Evolutionary conservation across 2,797 vertebrate species (phyloP).

Genomic region (Sylvilagus floridanus): DNA sequence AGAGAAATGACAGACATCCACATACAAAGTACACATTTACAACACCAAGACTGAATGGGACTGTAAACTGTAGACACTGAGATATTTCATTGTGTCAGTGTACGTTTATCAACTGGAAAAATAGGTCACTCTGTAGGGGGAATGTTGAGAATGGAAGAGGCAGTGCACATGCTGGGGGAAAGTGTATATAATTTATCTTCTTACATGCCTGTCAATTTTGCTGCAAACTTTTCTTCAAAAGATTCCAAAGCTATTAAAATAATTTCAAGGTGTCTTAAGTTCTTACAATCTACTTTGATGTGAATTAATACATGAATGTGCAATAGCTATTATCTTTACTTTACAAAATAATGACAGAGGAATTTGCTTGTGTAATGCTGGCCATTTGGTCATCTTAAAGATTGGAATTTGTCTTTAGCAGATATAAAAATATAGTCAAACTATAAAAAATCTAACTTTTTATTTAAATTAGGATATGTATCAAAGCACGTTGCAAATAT

Average conservation of each 20-base stretch:
- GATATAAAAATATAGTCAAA: not conserved
- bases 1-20: too few species aligned
- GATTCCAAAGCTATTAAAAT: not conserved
- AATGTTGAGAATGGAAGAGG: not conserved
- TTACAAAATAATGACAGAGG: not conserved
- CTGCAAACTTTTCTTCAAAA: not conserved
- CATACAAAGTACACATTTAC: not conserved
- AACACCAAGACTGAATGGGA: not conserved
- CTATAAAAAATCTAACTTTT: not conserved
- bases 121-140: not conserved
- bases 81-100: not conserved
- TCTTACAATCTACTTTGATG: not conserved
- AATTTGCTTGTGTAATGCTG: not conserved
- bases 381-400: not conserved
- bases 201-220: not conserved
- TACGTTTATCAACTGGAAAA: not conserved
- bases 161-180: not conserved
- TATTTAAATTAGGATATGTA: not conserved
- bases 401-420: not conserved
- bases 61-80: not conserved
- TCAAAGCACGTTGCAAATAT: not conserved
- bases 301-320: not conserved
- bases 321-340: not conserved
- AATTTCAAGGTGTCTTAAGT: not conserved
- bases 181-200: not conserved